A percentile compares a stretch with the other conserved stretches of the same genome.
Evolutionary conservation across 2,888 invertebrate species (phyloP).

Genomic region (Petrolisthes cinctipes): DNA sequence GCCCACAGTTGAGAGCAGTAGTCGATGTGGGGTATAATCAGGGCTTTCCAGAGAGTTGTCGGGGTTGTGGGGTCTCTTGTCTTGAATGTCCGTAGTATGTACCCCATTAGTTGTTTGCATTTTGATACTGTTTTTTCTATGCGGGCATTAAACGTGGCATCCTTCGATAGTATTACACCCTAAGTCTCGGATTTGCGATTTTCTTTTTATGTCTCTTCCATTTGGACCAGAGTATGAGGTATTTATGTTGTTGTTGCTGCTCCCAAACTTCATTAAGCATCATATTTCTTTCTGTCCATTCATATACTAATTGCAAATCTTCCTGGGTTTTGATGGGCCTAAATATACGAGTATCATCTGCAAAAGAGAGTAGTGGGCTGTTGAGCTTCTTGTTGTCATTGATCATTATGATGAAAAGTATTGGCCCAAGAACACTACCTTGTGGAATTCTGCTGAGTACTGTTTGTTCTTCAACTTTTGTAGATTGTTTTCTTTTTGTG

Average conservation of each 20-base stretch:
- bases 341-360: not conserved
- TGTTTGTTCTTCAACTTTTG: not conserved
- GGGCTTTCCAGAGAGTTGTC: not conserved
- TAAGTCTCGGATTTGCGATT: not conserved
- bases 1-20: no score
- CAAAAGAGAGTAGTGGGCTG: not conserved
- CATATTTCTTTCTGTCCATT: not conserved
- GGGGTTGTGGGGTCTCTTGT: not conserved
- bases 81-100: not conserved
- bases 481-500: not conserved
- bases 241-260: not conserved
- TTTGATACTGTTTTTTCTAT: not conserved
- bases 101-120: constrained; percentile 1
- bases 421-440: not conserved
- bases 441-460: not conserved
- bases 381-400: no score
- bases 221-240: not conserved
- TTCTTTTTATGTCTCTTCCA: not conserved
- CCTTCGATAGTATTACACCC: not conserved
- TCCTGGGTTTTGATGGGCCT: not conserved
- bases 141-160: not conserved
- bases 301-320: not conserved
- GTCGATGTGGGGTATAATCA: no score
- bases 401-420: not conserved
- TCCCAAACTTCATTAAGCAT: not conserved